Conservation (phyloP, 2,113 vertebrate species). For the Catharus fuscescens region DNA sequence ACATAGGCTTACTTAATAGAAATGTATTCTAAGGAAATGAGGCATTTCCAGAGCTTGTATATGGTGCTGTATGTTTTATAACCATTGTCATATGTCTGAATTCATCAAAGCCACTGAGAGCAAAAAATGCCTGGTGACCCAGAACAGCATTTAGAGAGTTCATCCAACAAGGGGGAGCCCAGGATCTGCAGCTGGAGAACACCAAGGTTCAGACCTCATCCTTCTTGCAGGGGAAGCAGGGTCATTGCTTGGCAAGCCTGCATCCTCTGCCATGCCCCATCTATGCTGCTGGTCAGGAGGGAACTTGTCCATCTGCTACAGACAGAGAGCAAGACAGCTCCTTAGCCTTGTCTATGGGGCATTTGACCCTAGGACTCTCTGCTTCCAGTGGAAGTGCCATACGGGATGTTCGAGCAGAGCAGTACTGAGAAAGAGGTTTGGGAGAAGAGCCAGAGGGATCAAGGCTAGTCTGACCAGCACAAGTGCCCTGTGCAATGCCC, state of each 20-base stretch:
- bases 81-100: not conserved
- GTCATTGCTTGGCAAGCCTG: not conserved
- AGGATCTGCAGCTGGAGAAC: not conserved
- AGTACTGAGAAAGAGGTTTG: not conserved
- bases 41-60: not conserved
- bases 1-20: not conserved
- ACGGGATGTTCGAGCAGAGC: not conserved
- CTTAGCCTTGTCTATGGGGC: rapidly evolving
- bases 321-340: not conserved
- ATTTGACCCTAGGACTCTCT: not conserved
- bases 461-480: not conserved
- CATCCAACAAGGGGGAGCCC: not conserved
- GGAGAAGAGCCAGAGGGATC: not conserved
- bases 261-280: not conserved
- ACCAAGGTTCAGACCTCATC: not conserved
- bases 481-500: not conserved
- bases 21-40: not conserved
- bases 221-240: not conserved
- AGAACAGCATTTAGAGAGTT: not conserved
- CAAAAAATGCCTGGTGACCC: not conserved
- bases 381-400: not conserved
- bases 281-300: not conserved
- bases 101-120: not conserved
- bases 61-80: not conserved
- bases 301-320: not conserved